Evolutionary conservation across 2,113 vertebrate genomes (phyloP).

Genomic region (Gopherus evgoodei): DNA sequence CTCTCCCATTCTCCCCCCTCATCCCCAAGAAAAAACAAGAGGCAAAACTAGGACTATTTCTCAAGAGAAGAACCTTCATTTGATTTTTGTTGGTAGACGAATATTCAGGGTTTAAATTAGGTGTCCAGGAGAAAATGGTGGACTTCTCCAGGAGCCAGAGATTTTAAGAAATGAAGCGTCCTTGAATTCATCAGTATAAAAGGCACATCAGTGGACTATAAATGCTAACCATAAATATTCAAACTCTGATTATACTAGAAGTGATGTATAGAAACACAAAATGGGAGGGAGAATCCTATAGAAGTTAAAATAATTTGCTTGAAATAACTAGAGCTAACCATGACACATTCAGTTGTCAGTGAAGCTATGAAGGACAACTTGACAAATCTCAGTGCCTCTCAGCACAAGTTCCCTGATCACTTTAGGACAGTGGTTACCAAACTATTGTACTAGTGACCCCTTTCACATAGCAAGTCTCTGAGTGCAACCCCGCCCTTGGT

Average conservation of each 20-base stretch:
- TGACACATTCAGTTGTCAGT: slow-evolving; percentile 43
- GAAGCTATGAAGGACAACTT: slow-evolving; percentile 45
- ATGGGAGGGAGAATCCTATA: slow-evolving; percentile 60
- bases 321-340: slow-evolving; percentile 60
- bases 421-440: neutral
- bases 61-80: slow-evolving; percentile 53
- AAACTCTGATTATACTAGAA: slow-evolving; percentile 67
- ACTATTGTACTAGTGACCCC: no score
- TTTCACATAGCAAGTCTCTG: no score
- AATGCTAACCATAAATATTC: slow-evolving; percentile 85
- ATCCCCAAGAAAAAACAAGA: neutral
- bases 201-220: slow-evolving; percentile 82
- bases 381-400: neutral
- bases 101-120: slow-evolving; percentile 75
- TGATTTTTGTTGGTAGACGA: slow-evolving; percentile 64
- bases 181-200: slow-evolving; percentile 86
- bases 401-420: neutral
- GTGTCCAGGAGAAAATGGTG: slow-evolving; percentile 73
- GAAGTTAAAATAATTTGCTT: slow-evolving; percentile 65
- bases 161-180: slow-evolving; percentile 80
- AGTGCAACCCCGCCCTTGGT: no score
- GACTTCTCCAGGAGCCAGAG: slow-evolving; percentile 67
- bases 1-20: slow-evolving; percentile 20
- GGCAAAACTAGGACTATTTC: slow-evolving; percentile 15
- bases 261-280: slow-evolving; percentile 77